Base-by-base conservation (phyloP, 2,797 vertebrate species). In the Poeciliopsis paucimaculata region DNA sequence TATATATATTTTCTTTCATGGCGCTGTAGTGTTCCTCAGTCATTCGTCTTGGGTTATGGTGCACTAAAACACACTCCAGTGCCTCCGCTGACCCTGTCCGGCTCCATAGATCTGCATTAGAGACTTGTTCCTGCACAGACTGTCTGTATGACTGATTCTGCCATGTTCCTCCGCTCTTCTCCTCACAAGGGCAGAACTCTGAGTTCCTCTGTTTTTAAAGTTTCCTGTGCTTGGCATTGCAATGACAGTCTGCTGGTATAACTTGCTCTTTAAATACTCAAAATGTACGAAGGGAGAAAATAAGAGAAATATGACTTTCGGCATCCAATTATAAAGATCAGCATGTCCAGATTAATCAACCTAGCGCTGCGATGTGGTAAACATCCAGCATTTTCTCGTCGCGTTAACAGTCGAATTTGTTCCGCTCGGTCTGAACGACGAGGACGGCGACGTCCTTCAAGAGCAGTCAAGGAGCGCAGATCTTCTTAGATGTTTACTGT, bases 71-170 rank as follows among this genome's bases (percentile, higher is more conserved):
- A 89, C 89, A 91, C 83, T 89, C 90, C 83, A 84, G 74, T 87
- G 90, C 87, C 86, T 93, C 85, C 73, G 76, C 88, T 91, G 93
- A 92, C 87, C 91, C 91, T 83, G 88, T 90, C 89, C 79, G 70
- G 76, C 87, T 76, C 82, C 87, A 88, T 90, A 92, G 83, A 93
- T 92, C 92, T 88, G 89, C 85, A 88, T 93, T 91, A 92, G 86
- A 87, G 80, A 88, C 82, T 72, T 43, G 75, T 74, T 84, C 87
- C 88, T 80, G 77, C 81, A 76, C 23, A 77, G 89, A 78, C 86
- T 88, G 89, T 90, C 90, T 85, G 66, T 87, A 49, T 88, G 90
- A 91, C 84, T 84, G 86, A 90, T 92, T 91, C 87, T 79, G 84
- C 77, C 18, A 13, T 28, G 55, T 72, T 66, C 68, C 70, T 55